phyloP scores from a whole-genome alignment of 2,888 invertebrate genomes.

The Lucinisca nassula region DNA sequence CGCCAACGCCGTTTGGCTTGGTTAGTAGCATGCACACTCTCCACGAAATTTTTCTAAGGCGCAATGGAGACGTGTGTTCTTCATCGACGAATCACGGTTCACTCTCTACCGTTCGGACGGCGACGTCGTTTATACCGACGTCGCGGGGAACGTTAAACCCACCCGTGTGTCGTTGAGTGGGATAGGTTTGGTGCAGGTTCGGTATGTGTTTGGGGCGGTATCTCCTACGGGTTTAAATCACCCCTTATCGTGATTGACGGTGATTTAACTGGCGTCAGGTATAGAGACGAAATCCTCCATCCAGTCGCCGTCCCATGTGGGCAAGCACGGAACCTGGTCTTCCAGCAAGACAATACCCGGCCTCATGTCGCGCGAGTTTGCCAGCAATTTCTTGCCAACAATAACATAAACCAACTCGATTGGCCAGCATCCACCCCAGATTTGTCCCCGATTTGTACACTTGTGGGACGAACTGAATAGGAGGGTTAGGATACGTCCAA shows the following conservation, averaged over 20 bases:
- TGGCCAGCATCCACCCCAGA: background rate
- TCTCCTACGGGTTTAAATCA: background rate
- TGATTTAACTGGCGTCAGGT: slow-evolving; percentile 11
- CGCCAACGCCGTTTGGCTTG: no score
- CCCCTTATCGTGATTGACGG: slow-evolving; percentile 15
- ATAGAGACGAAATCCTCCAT: background rate
- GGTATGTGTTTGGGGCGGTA: slow-evolving; percentile 42
- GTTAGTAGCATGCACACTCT: no score
- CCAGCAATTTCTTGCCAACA: background rate
- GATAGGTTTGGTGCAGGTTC: slow-evolving; percentile 47
- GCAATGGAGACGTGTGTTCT: slow-evolving; percentile 35
- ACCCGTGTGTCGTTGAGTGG: slow-evolving; percentile 9
- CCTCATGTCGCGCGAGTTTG: background rate
- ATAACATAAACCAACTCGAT: background rate
- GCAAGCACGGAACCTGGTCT: background rate
- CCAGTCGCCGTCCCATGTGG: background rate
- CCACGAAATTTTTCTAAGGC: no score
- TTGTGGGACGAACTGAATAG: background rate
- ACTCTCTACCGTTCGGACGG: slow-evolving; percentile 23
- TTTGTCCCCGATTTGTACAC: background rate
- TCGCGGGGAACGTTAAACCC: slow-evolving; percentile 29
- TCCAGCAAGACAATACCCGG: background rate
- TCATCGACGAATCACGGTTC: slow-evolving; percentile 41
- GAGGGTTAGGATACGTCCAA: no score
- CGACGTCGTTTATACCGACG: slow-evolving; percentile 20